Evolutionary conservation across 1,140 invertebrate species (phyloP), one percentile per base, ranked within the genome.

Genomic region (Apis laboriosa): DNA sequence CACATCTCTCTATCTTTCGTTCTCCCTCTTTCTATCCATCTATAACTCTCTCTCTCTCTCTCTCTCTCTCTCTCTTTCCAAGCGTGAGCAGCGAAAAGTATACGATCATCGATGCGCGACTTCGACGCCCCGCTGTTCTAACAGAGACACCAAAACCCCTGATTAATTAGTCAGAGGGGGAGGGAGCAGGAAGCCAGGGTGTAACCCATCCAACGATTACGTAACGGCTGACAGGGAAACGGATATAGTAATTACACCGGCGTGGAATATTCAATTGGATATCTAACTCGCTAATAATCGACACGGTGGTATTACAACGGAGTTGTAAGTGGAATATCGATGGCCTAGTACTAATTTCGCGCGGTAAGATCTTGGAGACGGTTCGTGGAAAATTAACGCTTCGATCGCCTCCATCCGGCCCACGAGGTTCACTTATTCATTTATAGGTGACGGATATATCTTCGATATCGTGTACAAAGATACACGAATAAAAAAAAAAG

Each of bases 271-370:
- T 89, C 88, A 88, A 91, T 91, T 86, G 84, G 84, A 90, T 80
- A 89, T 63, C 89, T 86, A 90, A 90, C 84, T 92, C 88, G 87
- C 81, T 89, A 86, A 91, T 89, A 91, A 91, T 92, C 88, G 88
- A 88, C 86, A 86, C 81, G 78, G 86, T 76, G 84, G 85, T 67
- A 89, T 91, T 92, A 43, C 5, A 91, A 91, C 89, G 85, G 81
- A 88, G 53, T 83, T n/a, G n/a, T n/a, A n/a, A n/a, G 64, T 88
- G 73, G 84, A 90, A 86, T 90, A 92, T 91, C 89, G 89, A 90
- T 88, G 84, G 80, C 66, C 61, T 71, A 76, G 53, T 7, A 43
- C 70, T 90, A 89, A 91, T 90, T 83, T 85, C 80, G 60, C 61
- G 72, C 83, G 73, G 66, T 72, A 78, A 21, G 24, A 67, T 87